Evolutionary conservation across 1,140 invertebrate species (phyloP).

Genomic region (Drepana arcuata): DNA sequence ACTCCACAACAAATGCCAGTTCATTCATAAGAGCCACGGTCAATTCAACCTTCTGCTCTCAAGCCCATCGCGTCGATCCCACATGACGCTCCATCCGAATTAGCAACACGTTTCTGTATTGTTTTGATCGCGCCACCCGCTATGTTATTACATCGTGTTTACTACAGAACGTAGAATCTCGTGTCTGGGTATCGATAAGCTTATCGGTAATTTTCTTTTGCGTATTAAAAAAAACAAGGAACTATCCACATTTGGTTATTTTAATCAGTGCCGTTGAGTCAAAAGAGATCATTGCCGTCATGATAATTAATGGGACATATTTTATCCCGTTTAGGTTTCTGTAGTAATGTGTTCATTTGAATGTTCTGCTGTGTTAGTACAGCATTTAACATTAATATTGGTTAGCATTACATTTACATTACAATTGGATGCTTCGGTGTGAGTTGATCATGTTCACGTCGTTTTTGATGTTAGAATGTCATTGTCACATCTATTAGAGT

Average conservation of each 20-base stretch:
- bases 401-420: too few relatives aligned
- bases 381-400: too few relatives aligned
- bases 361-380: too few relatives aligned
- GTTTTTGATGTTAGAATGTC: not conserved
- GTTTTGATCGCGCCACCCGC: too few relatives aligned
- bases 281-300: conserved; percentile 49
- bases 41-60: conserved; percentile 28
- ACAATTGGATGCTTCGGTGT: too few relatives aligned
- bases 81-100: too few relatives aligned
- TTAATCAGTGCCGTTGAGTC: conserved; percentile 39
- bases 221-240: conserved; percentile 53
- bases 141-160: too few relatives aligned
- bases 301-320: conserved; percentile 33
- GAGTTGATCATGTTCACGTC: too few relatives aligned
- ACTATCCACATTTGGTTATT: conserved; percentile 36
- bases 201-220: conserved; percentile 56
- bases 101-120: too few relatives aligned
- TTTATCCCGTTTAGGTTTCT: conserved; percentile 13
- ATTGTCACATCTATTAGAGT: conserved; percentile 5
- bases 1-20: conserved; percentile 50
- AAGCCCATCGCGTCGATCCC: not conserved
- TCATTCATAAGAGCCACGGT: conserved; percentile 55
- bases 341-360: too few relatives aligned
- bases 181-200: conserved; percentile 43
- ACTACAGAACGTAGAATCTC: too few relatives aligned